A percentile compares a stretch with the other conserved stretches of the same genome.
These are phyloP conservation scores for Archips xylosteana DNA, from an alignment of 2,888 invertebrate genomes.

Conservation along the genomic window DNA sequence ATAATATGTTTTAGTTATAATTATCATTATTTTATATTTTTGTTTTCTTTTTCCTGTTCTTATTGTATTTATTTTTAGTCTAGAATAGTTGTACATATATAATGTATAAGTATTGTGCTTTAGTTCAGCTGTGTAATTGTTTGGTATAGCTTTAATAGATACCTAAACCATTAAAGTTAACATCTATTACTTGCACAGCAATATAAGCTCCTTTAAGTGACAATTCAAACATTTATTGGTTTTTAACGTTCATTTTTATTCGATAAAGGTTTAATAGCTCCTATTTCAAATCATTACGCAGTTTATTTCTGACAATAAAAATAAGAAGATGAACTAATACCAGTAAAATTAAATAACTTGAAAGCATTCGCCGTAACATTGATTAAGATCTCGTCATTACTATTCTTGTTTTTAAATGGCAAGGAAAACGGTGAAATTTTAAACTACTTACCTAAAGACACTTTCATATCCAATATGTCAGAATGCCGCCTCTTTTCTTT, in stretches of 20 bases:
- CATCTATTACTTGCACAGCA: conserved; percentile 1
- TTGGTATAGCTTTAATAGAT: too few species aligned
- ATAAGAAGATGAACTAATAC: neutral
- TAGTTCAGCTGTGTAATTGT: too few species aligned
- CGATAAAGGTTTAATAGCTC: conserved; percentile 24
- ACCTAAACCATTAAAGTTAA: neutral
- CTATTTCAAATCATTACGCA: conserved; percentile 13
- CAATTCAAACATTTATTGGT: conserved; percentile 12
- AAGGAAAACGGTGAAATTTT: conserved; percentile 51
- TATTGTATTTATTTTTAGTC: too few species aligned
- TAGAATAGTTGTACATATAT: too few species aligned
- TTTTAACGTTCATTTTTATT: conserved; percentile 20
- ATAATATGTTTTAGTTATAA: too few species aligned
- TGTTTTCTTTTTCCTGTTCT: too few species aligned
- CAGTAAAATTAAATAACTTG: neutral
- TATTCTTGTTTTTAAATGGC: conserved; percentile 49
- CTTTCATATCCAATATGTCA: conserved; percentile 78
- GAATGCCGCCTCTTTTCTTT: conserved; percentile 78
- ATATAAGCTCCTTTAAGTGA: conserved; percentile 14
- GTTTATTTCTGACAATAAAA: neutral
- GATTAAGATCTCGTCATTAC: neutral
- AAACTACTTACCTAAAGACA: conserved; percentile 70
- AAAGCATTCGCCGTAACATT: conserved; percentile 34
- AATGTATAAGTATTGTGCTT: too few species aligned
- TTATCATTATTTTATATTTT: too few species aligned